A percentile compares a stretch with the other conserved stretches of the same genome.
Evolutionary conservation across 2,888 invertebrate species (phyloP).

Genomic region (Nematopogon swammerdamellus): DNA sequence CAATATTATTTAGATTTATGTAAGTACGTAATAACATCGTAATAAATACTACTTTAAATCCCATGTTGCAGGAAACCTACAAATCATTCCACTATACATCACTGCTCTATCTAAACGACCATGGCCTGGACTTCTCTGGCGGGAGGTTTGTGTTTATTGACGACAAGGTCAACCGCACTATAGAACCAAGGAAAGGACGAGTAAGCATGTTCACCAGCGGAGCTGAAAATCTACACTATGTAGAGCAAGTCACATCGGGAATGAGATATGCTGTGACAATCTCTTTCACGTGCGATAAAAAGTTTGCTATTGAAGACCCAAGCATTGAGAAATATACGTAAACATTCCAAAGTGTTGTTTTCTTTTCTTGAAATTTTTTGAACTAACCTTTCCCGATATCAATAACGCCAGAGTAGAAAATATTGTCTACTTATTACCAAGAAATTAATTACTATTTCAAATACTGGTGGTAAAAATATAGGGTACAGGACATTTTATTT

Average conservation of each 20-base stretch:
- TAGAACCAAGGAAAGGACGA: constrained; percentile 75
- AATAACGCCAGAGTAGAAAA: too few species aligned
- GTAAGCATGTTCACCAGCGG: constrained; percentile 87
- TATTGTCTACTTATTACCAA: too few species aligned
- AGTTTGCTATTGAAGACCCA: constrained; percentile 64
- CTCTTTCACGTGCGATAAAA: constrained; percentile 79
- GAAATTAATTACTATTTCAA: too few species aligned
- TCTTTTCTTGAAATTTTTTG: too few species aligned
- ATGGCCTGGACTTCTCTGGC: constrained; percentile 72
- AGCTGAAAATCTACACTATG: constrained; percentile 78
- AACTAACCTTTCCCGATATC: too few species aligned
- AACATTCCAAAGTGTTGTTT: not conserved
- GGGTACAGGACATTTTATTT: too few species aligned
- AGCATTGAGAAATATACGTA: constrained; percentile 8
- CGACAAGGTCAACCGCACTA: constrained; percentile 59
- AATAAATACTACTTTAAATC: too few species aligned
- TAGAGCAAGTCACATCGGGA: constrained; percentile 76
- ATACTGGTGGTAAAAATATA: too few species aligned
- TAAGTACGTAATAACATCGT: too few species aligned
- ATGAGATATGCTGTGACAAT: constrained; percentile 78
- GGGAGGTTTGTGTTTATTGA: constrained; percentile 81
- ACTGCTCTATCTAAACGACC: constrained; percentile 75
- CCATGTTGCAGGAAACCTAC: constrained; percentile 69
- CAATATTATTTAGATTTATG: too few species aligned
- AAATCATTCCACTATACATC: constrained; percentile 86